Percentiles rank a stretch among this genome's conserved stretches.
Conservation (phyloP, 1,140 invertebrate species). For the Acromyrmex echinatior region DNA sequence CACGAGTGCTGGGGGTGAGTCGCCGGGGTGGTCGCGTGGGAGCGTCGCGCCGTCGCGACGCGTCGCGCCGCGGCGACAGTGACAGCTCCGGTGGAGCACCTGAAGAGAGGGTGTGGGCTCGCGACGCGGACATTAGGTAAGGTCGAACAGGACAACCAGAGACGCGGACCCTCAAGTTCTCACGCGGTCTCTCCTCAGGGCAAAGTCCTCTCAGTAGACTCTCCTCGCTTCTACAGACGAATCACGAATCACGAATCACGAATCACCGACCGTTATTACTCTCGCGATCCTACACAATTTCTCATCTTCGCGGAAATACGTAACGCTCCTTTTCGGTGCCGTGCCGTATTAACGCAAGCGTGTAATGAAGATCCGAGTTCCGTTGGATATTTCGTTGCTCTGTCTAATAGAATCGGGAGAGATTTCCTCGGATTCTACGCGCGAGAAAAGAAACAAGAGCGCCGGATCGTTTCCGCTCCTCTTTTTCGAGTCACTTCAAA, state of each 20-base stretch:
- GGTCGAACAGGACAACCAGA: conserved; percentile 26
- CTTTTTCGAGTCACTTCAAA: conserved; percentile 41
- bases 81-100: conserved; percentile 66
- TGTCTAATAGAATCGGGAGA: background rate
- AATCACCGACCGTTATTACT: background rate
- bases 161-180: background rate
- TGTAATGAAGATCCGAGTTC: background rate
- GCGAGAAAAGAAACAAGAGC: background rate
- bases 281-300: background rate
- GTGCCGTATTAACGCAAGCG: background rate
- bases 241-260: too few species aligned
- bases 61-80: conserved; percentile 56
- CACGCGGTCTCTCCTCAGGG: background rate
- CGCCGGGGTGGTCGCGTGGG: conserved; percentile 47
- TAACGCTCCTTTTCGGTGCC: background rate
- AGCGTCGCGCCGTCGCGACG: conserved; percentile 62
- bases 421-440: background rate
- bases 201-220: background rate
- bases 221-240: background rate
- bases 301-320: background rate
- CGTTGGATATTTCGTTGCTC: background rate
- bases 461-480: background rate
- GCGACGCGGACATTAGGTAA: conserved; percentile 74
- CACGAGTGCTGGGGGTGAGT: conserved; percentile 21
- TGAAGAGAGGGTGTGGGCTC: conserved; percentile 74